Evolutionary conservation across 2,888 invertebrate species (phyloP).

Genomic region (Drosophila rubida): DNA sequence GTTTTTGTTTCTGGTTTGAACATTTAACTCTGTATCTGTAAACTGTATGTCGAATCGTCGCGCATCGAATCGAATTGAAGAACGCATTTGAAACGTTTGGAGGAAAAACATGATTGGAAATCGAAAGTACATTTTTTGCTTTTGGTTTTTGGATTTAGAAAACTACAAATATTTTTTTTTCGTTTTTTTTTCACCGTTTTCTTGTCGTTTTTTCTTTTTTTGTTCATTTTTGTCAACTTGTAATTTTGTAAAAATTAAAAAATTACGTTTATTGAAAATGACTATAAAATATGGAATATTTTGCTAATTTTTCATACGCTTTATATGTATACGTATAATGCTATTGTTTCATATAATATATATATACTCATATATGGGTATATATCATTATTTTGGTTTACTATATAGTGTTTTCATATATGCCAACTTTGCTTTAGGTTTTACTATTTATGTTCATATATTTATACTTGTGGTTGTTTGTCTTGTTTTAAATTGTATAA

Average conservation of each 20-base stretch:
- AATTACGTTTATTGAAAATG: slow-evolving; percentile 77
- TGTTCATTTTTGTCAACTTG: slow-evolving; percentile 59
- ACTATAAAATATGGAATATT: slow-evolving; percentile 79
- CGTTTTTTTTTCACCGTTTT: slow-evolving; percentile 18
- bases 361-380: slow-evolving; percentile 53
- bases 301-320: slow-evolving; percentile 63
- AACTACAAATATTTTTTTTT: slow-evolving; percentile 70
- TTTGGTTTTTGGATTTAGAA: slow-evolving; percentile 65
- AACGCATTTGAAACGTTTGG: slow-evolving; percentile 45
- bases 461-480: slow-evolving; percentile 50
- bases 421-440: slow-evolving; percentile 59
- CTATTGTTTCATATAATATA: slow-evolving; percentile 46
- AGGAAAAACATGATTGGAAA: slow-evolving; percentile 70
- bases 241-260: slow-evolving; percentile 81
- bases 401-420: slow-evolving; percentile 65
- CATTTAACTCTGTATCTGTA: slow-evolving; percentile 54
- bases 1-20: slow-evolving; percentile 50
- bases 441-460: slow-evolving; percentile 49
- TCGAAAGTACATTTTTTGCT: slow-evolving; percentile 48
- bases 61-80: slow-evolving; percentile 38
- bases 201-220: slow-evolving; percentile 25
- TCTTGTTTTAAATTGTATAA: slow-evolving; percentile 65
- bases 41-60: slow-evolving; percentile 23
- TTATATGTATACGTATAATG: slow-evolving; percentile 47
- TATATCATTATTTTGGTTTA: slow-evolving; percentile 58